Percentiles rank a stretch among this genome's conserved stretches.
Evolutionary conservation across 2,113 vertebrate genomes (phyloP).

Genomic region (Plestiodon gilberti): DNA sequence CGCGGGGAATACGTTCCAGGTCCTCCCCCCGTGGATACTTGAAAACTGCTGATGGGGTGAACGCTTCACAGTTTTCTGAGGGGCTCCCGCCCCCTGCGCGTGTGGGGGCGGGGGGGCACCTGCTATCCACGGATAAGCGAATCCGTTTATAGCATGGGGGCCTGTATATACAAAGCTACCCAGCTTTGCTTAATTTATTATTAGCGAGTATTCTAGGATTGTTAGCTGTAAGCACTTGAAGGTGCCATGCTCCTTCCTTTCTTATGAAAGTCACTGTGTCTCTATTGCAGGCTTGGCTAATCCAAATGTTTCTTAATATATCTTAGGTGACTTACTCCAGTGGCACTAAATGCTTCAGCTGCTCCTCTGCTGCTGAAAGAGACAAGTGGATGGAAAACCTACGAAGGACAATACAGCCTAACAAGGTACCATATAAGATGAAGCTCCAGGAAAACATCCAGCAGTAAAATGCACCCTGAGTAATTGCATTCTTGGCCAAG

Average conservation of each 20-base stretch:
- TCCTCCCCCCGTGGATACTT: no score
- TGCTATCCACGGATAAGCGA: no score
- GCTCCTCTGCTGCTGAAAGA: slow-evolving; percentile 92
- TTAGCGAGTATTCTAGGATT: neutral
- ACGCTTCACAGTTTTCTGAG: no score
- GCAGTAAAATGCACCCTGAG: slow-evolving; percentile 9
- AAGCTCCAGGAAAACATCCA: slow-evolving; percentile 37
- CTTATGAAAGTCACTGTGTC: neutral
- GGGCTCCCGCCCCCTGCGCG: no score
- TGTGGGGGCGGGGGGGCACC: no score
- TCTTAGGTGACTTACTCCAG: slow-evolving; percentile 91
- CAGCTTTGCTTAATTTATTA: neutral
- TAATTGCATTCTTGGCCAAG: slow-evolving; percentile 48
- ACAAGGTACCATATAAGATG: slow-evolving; percentile 85
- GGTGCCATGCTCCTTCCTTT: neutral
- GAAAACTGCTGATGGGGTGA: no score
- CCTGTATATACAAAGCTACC: neutral
- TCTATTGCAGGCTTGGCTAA: slow-evolving; percentile 20
- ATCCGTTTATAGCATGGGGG: no score
- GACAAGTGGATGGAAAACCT: slow-evolving; percentile 99
- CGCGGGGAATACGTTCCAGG: no score
- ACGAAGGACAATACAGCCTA: slow-evolving; percentile 91
- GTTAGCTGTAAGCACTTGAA: slow-evolving; percentile 6
- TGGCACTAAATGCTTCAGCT: slow-evolving; percentile 97
- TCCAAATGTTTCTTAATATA: slow-evolving; percentile 47